Conservation (phyloP, 2,113 vertebrate species). For the Siniperca knerii region DNA sequence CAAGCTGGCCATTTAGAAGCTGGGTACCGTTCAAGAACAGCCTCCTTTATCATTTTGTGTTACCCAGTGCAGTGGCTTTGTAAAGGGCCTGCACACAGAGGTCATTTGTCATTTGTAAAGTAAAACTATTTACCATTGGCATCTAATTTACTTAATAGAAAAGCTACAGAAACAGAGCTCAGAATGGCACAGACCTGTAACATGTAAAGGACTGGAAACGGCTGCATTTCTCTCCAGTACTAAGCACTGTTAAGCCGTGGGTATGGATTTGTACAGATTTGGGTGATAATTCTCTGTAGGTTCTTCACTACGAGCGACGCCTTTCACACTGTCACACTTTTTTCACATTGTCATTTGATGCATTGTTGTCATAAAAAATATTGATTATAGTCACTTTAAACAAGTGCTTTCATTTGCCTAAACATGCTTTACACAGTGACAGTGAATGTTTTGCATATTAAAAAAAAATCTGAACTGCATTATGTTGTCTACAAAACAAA, state of each 20-base stretch:
- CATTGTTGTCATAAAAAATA: neutral
- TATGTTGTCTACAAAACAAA: too few species aligned
- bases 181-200: constrained; percentile 34
- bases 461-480: too few species aligned
- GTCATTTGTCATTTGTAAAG: constrained; percentile 72
- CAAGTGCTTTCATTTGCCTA: neutral
- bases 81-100: constrained; percentile 36
- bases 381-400: neutral
- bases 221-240: constrained; percentile 10
- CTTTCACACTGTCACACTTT: too few species aligned
- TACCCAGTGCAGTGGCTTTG: constrained; percentile 54
- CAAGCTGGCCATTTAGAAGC: constrained; percentile 78
- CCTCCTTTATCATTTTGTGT: constrained; percentile 68
- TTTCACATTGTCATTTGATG: too few species aligned
- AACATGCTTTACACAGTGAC: neutral
- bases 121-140: constrained; percentile 74
- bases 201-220: constrained; percentile 36
- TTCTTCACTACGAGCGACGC: too few species aligned
- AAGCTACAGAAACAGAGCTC: constrained; percentile 46
- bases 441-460: neutral
- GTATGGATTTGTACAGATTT: too few species aligned
- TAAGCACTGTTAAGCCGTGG: too few species aligned
- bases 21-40: constrained; percentile 72
- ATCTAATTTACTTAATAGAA: constrained; percentile 79
- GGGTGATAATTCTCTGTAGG: too few species aligned